Conservation (phyloP, 2,113 vertebrate species). For the Mesoclemmys tuberculata region DNA sequence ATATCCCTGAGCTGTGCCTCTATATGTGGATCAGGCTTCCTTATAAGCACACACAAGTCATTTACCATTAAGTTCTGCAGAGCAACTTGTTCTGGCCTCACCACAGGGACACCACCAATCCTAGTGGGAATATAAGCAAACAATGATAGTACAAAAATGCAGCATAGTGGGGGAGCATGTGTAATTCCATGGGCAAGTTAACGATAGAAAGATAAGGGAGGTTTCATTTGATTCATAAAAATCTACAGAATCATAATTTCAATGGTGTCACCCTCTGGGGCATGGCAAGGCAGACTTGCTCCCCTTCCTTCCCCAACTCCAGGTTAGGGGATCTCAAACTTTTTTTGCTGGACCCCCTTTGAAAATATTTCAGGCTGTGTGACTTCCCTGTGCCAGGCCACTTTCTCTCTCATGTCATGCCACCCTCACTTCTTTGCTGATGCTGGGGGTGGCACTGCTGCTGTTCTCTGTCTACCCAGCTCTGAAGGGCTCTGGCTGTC, state of each 20-base stretch:
- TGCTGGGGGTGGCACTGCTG: no score
- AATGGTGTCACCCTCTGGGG: background rate
- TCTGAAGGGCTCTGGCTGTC: no score
- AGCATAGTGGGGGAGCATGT: background rate
- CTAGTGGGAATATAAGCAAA: constrained; percentile 21
- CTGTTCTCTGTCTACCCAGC: no score
- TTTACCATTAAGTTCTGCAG: constrained; percentile 25
- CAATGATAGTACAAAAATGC: background rate
- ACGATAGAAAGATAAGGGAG: background rate
- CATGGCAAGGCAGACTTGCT: background rate
- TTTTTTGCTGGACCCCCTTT: no score
- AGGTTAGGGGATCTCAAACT: background rate
- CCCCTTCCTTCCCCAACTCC: background rate
- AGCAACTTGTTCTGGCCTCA: constrained; percentile 33
- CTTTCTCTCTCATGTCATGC: no score
- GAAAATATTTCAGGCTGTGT: no score
- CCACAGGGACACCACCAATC: background rate
- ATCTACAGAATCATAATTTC: background rate
- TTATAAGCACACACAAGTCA: constrained; percentile 76
- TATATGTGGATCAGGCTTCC: constrained; percentile 71
- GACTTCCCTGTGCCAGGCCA: no score
- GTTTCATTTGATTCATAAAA: background rate
- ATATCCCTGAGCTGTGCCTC: constrained; percentile 72
- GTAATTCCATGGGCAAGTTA: background rate
- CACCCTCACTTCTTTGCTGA: no score